Percentiles rank a stretch among this genome's conserved stretches.
Evolutionary conservation across 2,113 vertebrate genomes (phyloP).

Genomic region (Hemibagrus wyckioides): DNA sequence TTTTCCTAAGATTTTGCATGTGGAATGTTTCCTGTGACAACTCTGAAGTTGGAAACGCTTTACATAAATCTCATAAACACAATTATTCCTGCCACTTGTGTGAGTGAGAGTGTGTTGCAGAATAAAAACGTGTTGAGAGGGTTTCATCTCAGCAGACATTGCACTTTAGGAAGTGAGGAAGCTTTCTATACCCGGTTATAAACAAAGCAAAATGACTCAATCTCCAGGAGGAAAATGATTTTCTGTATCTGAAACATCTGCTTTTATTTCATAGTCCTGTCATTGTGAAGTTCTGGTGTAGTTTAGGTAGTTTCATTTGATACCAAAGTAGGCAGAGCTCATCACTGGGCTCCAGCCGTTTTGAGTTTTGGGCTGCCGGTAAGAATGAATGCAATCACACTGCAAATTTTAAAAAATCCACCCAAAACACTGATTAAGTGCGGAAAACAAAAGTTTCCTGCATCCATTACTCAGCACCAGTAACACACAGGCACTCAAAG

Average conservation of each 20-base stretch:
- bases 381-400: background rate
- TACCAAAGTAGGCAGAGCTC: background rate
- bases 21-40: background rate
- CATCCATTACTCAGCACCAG: background rate
- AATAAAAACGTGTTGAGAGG: conserved; percentile 7
- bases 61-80: conserved; percentile 3
- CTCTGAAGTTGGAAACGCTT: background rate
- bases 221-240: conserved; percentile 13
- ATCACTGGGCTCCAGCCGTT: background rate
- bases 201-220: background rate
- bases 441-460: conserved; percentile 10
- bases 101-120: background rate
- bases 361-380: background rate
- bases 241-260: background rate
- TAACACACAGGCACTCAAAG: background rate
- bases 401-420: conserved; percentile 15
- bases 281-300: background rate
- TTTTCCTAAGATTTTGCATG: background rate
- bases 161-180: background rate
- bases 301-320: background rate
- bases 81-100: conserved; percentile 9
- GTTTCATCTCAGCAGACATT: background rate
- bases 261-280: background rate
- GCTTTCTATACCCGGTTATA: background rate
- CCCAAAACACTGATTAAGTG: conserved; percentile 15